Evolutionary conservation across 2,113 vertebrate species (phyloP).

Genomic region (Aphelocoma coerulescens): DNA sequence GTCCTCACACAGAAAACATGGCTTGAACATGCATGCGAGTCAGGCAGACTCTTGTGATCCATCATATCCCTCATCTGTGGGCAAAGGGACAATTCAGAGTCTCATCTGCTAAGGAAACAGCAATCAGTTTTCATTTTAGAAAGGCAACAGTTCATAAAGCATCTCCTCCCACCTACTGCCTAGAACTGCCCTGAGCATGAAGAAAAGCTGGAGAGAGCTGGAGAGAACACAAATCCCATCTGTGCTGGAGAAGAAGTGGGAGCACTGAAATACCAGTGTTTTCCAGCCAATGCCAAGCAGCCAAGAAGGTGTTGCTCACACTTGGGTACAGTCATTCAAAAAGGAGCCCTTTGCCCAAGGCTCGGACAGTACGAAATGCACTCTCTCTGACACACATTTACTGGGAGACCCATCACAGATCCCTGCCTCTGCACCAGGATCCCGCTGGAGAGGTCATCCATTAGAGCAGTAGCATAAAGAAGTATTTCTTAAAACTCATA

Average conservation of each 20-base stretch:
- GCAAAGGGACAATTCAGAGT: background rate
- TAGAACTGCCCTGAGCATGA: background rate
- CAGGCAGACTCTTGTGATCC: constrained; percentile 5
- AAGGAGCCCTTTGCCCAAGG: background rate
- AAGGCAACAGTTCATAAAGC: background rate
- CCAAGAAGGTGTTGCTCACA: background rate
- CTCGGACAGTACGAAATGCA: background rate
- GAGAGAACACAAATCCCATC: background rate
- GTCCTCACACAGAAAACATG: background rate
- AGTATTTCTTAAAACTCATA: background rate
- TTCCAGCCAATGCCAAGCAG: background rate
- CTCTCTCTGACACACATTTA: background rate
- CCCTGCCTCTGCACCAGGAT: background rate
- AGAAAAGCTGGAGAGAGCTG: background rate
- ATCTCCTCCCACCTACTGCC: background rate
- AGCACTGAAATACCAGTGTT: background rate
- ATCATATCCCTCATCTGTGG: background rate
- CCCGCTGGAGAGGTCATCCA: background rate
- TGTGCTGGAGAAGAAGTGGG: background rate
- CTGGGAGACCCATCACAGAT: background rate
- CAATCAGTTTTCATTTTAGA: background rate
- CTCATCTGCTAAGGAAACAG: background rate
- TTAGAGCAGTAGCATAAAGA: background rate
- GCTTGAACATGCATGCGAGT: constrained; percentile 34
- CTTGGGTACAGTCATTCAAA: background rate